Evolutionary conservation across 2,113 vertebrate genomes (phyloP), one percentile per base, ranked within the genome.

Genomic region (Pteropus alecto): DNA sequence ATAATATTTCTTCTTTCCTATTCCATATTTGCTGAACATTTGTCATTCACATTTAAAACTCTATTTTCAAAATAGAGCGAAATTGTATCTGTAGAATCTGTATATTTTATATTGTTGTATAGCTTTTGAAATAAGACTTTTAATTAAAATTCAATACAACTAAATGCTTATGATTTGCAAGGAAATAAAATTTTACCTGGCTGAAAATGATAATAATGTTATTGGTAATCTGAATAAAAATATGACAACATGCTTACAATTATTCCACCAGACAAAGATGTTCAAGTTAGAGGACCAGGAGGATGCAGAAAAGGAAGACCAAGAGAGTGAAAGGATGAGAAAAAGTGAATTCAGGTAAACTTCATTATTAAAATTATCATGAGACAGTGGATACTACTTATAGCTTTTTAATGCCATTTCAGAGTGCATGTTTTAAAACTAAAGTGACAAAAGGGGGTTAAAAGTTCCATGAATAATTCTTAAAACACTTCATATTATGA

Each of bases 1-100:
- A 67, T 82, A 95, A 61, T 63, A 97, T 97, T 96, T 94, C 76
- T 63, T 63, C 58, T 94, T 58, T 74, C 58, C 43, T 93, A 82
- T 70, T 94, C 58, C 96, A n/a, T 3, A 95, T 74, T 70, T 93
- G 73, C 48, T 2, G 28, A 86, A 82, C 33, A 86, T 87, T 97
- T 92, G 87, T 63, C 60, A 87, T 93, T 86, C 95, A 84, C 41
- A 71, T 93, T 93, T 33, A 35, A 83, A 93, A 79, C n/a, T 28
- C 41, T 48, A 76, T 86, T 91, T 94, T 63, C 76, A 97, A 96
- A 93, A 54, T 65, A 15, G 26, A 95, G 43, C 16, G 41, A 82
- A 70, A 56, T 8, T 60, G 10, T 5, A 76, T 85, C 43, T 83
- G 61, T 33, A 74, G 78, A 46, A 48, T 71, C 58, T 89, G 68